Evolutionary conservation across 2,888 invertebrate genomes (phyloP).

Genomic region (Neuroscelio doddi): DNA sequence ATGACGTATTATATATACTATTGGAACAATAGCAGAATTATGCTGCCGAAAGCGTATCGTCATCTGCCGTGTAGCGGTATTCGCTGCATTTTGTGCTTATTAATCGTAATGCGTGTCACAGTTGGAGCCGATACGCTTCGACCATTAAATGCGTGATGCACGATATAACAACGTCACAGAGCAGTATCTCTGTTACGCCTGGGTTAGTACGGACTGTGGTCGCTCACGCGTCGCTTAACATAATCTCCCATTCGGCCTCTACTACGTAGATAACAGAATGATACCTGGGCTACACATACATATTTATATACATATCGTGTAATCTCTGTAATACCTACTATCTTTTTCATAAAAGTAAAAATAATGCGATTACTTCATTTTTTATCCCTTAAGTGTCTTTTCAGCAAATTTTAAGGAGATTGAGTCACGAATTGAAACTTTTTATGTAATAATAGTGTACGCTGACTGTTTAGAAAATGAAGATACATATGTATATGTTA

Average conservation of each 20-base stretch:
- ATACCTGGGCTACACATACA: conserved; percentile 49
- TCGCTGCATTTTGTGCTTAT: conserved; percentile 62
- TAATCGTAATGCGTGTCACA: conserved; percentile 59
- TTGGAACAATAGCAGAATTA: conserved; percentile 14
- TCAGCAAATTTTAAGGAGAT: no score
- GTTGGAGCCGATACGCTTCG: conserved; percentile 42
- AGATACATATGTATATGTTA: no score
- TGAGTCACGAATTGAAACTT: no score
- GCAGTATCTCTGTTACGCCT: conserved; percentile 70
- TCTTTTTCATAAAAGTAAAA: no score
- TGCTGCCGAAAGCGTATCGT: conserved; percentile 17
- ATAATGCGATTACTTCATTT: no score
- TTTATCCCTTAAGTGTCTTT: no score
- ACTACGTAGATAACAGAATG: conserved; percentile 63
- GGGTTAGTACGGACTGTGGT: conserved; percentile 67
- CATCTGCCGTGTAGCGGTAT: conserved; percentile 8
- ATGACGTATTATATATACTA: conserved; percentile 5
- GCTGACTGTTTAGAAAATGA: no score
- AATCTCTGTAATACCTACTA: no score
- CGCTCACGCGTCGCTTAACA: conserved; percentile 70
- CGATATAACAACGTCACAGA: conserved; percentile 63
- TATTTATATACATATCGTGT: neutral
- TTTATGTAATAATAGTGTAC: no score
- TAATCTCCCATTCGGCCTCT: conserved; percentile 61
- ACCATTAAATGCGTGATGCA: conserved; percentile 48